Evolutionary conservation across 1,140 invertebrate species (phyloP).

Genomic region (Ruditapes philippinarum): DNA sequence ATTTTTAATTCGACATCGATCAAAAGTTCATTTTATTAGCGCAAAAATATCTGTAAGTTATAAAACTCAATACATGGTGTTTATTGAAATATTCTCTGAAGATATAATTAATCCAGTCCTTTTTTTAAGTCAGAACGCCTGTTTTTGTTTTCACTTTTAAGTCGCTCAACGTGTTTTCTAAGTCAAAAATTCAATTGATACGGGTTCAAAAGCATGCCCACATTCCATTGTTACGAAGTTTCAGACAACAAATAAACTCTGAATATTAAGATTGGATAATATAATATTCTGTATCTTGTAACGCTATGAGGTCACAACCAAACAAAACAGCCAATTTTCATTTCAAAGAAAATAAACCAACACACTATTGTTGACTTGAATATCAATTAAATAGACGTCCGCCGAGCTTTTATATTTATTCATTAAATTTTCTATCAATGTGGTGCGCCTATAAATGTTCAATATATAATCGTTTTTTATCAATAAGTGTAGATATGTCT

Average conservation of each 20-base stretch:
- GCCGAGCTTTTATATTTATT: neutral
- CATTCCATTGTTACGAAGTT: neutral
- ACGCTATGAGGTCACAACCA: neutral
- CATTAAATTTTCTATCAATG: constrained; percentile 4
- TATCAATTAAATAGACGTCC: neutral
- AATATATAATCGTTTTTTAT: neutral
- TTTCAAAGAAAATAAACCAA: neutral
- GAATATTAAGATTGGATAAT: neutral
- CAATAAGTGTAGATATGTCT: neutral
- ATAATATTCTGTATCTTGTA: neutral
- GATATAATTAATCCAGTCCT: too few species aligned
- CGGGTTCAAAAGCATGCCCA: neutral
- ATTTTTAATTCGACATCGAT: too few species aligned
- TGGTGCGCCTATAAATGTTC: neutral
- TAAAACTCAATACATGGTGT: too few species aligned
- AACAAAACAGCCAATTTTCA: neutral
- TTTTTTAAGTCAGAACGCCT: too few species aligned
- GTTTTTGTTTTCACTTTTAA: too few species aligned
- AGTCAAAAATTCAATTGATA: too few species aligned
- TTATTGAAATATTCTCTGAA: too few species aligned
- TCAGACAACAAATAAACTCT: neutral
- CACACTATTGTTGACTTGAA: neutral
- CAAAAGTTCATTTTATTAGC: too few species aligned
- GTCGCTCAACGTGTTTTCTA: too few species aligned
- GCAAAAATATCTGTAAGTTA: too few species aligned